Percentiles rank a stretch among this genome's conserved stretches.
Conservation (phyloP, 2,797 vertebrate genomes). For the Micropoecilia bifurca region DNA sequence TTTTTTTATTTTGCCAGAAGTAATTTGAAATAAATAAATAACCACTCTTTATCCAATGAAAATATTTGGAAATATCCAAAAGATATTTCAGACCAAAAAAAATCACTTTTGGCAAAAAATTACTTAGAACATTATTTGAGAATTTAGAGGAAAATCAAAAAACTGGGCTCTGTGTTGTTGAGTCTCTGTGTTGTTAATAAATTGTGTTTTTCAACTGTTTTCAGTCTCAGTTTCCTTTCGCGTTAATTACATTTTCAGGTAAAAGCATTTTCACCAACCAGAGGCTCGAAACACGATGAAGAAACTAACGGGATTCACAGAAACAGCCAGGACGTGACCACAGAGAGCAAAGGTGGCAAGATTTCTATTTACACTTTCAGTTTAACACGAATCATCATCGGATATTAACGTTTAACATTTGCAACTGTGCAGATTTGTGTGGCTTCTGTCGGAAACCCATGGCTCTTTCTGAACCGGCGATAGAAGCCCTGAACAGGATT, state of each 20-base stretch:
- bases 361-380: slow-evolving; percentile 24
- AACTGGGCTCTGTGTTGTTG: too few species aligned
- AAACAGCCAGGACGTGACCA: slow-evolving; percentile 43
- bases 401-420: slow-evolving; percentile 39
- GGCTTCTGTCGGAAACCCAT: slow-evolving; percentile 93
- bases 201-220: background rate
- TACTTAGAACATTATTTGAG: background rate
- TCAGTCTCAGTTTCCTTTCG: background rate
- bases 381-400: slow-evolving; percentile 5
- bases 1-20: too few species aligned
- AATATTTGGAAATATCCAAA: too few species aligned
- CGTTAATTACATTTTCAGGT: slow-evolving; percentile 32
- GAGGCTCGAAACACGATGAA: slow-evolving; percentile 56
- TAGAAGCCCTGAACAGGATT: slow-evolving; percentile 90
- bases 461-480: slow-evolving; percentile 74
- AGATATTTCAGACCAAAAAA: too few species aligned
- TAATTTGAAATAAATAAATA: too few species aligned
- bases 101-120: background rate
- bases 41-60: too few species aligned
- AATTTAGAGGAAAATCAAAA: background rate
- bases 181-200: background rate
- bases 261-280: slow-evolving; percentile 66
- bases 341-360: slow-evolving; percentile 68
- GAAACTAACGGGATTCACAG: slow-evolving; percentile 30
- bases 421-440: slow-evolving; percentile 84